Base-by-base conservation (phyloP, 2,113 vertebrate genomes). In the Anolis sagrei region DNA sequence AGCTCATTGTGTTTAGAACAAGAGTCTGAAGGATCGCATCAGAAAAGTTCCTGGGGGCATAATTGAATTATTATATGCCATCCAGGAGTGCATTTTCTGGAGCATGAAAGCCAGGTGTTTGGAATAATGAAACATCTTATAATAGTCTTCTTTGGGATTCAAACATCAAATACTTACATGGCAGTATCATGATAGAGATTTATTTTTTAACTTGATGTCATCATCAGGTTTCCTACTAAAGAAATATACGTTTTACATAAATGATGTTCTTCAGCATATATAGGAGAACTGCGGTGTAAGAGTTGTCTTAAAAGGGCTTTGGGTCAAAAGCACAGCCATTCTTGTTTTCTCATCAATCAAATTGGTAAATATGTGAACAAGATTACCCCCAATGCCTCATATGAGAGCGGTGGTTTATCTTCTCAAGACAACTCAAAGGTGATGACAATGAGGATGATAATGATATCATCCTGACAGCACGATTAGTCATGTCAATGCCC, bases 401-500 rank as follows among this genome's bases (percentile, higher is more conserved):
- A 25, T 78, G 34, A 36, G 79, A 0, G 64, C 25, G 89, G 64
- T 66, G 10, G 77, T 87, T 87, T 29, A 91, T 90, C 86, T 44
- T 54, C 8, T 86, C 39, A 44, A 87, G 88, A 87, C 88, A 81
- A 93, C n/a, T 87, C 89, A 68, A 23, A 44, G 39, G 64, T 68
- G 36, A 76, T 68, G 75, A 4, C 49, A 5, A 79, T 18, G 86
- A 62, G 14, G 14, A 4, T 18, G 4, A 18, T 16, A n/a, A 75
- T 18, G 4, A 18, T 16, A n/a, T 72, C 76, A 86, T 86, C 89
- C 85, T 14, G 87, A 36, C 36, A 81, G 11, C 91, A 73, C 86
- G 84, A 81, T 64, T 69, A 69, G 78, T 44, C 93, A 72, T 90
- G 89, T 88, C 64, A 75, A 83, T 82, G 79, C 91, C 85, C 86